A percentile compares a stretch with the other conserved stretches of the same genome.
phyloP scores from a whole-genome alignment of 2,113 vertebrate genomes.

The Mus musculus region DNA sequence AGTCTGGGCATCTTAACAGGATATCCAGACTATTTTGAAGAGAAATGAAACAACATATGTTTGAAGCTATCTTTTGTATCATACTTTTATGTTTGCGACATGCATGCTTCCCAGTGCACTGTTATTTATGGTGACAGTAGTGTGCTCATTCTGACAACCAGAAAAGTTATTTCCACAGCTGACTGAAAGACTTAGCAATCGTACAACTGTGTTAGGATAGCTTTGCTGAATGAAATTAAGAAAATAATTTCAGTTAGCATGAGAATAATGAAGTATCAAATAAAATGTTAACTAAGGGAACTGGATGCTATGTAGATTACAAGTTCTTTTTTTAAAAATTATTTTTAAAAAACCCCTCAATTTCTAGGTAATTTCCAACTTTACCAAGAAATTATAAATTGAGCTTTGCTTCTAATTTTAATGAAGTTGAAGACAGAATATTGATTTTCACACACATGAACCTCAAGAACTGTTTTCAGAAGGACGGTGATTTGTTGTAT shows the following conservation, averaged over 20 bases:
- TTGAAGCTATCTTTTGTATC: conserved; percentile 82
- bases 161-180: conserved; percentile 73
- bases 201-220: conserved; percentile 78
- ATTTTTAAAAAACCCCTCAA: conserved; percentile 80
- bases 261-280: conserved; percentile 84
- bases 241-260: conserved; percentile 81
- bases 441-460: not conserved
- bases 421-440: not conserved
- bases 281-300: conserved; percentile 92
- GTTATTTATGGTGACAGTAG: conserved; percentile 85
- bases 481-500: not conserved
- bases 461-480: conserved; percentile 44
- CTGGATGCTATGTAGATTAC: conserved; percentile 89
- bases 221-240: conserved; percentile 83
- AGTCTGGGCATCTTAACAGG: conserved; percentile 88
- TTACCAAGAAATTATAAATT: conserved; percentile 87
- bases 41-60: conserved; percentile 86
- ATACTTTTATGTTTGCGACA: conserved; percentile 88
- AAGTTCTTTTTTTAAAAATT: conserved; percentile 85
- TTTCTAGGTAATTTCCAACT: conserved; percentile 88
- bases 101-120: conserved; percentile 82
- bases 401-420: conserved; percentile 40
- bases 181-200: conserved; percentile 77
- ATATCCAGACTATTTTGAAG: conserved; percentile 84
- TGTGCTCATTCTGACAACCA: conserved; percentile 83